Evolutionary conservation across 2,888 invertebrate genomes (phyloP).

Genomic region (Acrobasis repandana): DNA sequence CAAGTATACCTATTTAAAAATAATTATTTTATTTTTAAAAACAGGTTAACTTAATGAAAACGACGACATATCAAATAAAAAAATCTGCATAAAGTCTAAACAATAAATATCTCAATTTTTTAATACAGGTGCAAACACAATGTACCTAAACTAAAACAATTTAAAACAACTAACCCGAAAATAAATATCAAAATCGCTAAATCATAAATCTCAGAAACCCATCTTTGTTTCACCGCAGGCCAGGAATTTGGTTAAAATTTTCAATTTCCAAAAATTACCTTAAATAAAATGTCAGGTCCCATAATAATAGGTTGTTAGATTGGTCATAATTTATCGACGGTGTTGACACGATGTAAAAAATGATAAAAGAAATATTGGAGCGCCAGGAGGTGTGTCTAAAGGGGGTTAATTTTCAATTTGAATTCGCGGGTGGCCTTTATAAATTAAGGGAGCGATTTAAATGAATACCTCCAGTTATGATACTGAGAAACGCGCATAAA

Average conservation of each 20-base stretch:
- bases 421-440: slow-evolving; percentile 73
- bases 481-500: slow-evolving; percentile 61
- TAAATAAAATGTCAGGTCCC: slow-evolving; percentile 75
- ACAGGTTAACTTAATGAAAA: too few species aligned
- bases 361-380: slow-evolving; percentile 55
- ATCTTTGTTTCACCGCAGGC: slow-evolving; percentile 69
- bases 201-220: slow-evolving; percentile 70
- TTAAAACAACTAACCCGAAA: slow-evolving; percentile 15
- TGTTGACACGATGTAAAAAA: slow-evolving; percentile 74
- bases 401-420: slow-evolving; percentile 80
- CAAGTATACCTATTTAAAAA: too few species aligned
- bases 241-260: slow-evolving; percentile 62
- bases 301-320: slow-evolving; percentile 78
- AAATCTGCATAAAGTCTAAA: too few species aligned
- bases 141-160: slow-evolving; percentile 30
- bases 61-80: too few species aligned
- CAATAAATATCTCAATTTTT: not conserved
- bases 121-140: not conserved
- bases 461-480: slow-evolving; percentile 58
- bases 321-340: slow-evolving; percentile 72
- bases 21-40: too few species aligned
- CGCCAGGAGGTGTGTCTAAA: slow-evolving; percentile 74
- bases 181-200: slow-evolving; percentile 41
- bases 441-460: slow-evolving; percentile 64
- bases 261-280: slow-evolving; percentile 71